Conservation (phyloP, 64 coral and sea anemone species). For the Exaiptasia diaphana region DNA sequence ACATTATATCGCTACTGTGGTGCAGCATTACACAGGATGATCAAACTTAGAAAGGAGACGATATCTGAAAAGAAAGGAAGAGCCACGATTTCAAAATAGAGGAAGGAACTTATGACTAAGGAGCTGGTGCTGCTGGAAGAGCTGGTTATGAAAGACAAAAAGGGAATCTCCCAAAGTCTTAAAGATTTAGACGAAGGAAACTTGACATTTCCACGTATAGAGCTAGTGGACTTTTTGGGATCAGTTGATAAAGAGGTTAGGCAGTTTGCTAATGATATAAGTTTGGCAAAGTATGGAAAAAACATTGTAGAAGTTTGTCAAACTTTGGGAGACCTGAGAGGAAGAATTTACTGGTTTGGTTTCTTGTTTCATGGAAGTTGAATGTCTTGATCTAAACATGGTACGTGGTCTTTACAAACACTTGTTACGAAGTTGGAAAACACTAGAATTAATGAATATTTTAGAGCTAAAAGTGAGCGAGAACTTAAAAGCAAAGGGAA, state of each 20-base stretch:
- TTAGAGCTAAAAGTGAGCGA: no score
- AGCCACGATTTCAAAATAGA: neutral
- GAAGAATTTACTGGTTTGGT: no score
- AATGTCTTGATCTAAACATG: no score
- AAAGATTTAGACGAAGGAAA: slow-evolving; percentile 13
- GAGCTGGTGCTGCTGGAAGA: neutral
- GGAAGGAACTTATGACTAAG: neutral
- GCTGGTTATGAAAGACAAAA: slow-evolving; percentile 11
- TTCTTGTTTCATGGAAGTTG: no score
- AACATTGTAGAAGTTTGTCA: no score
- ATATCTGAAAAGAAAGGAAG: neutral
- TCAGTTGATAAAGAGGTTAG: neutral
- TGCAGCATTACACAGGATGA: no score
- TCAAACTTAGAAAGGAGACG: slow-evolving; percentile 8
- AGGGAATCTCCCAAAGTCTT: neutral
- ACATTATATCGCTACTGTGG: no score
- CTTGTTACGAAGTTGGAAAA: no score
- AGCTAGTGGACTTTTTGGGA: neutral
- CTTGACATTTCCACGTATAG: neutral
- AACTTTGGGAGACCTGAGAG: no score
- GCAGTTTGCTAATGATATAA: neutral
- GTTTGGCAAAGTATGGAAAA: neutral
- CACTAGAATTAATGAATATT: no score
- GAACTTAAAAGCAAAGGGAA: no score
- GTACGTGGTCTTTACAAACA: no score